Base-by-base conservation (phyloP, 1,140 invertebrate genomes). In the Gryon sp. region DNA sequence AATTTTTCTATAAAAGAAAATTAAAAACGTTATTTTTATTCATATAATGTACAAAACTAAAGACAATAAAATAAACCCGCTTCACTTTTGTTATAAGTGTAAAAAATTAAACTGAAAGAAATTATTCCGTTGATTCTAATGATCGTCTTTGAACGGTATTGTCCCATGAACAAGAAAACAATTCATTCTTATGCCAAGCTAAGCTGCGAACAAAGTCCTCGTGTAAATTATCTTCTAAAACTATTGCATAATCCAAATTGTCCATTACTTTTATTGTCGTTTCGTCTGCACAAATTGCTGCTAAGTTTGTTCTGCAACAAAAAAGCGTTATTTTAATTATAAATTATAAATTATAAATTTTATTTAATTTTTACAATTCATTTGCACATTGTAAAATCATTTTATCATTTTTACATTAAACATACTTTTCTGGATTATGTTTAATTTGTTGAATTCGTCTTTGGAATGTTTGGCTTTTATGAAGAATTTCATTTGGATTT, bases 91-190 rank as follows among this genome's bases (percentile, higher is more conserved):
- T 12, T 43, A 43, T 8, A 26, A 36, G n/a, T 7, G 28, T n/a
- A 20, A 32, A 15, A 24, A 16, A 16, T n/a, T 48, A 4, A 55
- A 45, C 1, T 32, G 12, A 60, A 30, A 12, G 4, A 26, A 24
- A 28, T 41, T 20, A 60, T 40, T 45, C 11, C 4, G 11, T 32
- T 11, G 38, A 14, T 7, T 55, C 38, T 18, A 79, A 18, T 12
- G 57, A 55, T 48, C 85, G 84, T 65, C 76, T 83, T 20, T 82
- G 55, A 12, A 88, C 55, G 22, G 75, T 80, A 52, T 82, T 80
- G 20, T 88, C 88, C 87, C 86, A 89, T 6, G 83, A 82, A 73
- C 85, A 88, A 6, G 84, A 84, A n/a, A 86, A 78, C 36, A 89
- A 63, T 40, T 84, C 60, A 14, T 81, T 69, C 36, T 86, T 72